A percentile compares a stretch with the other conserved stretches of the same genome.
Evolutionary conservation across 1,140 invertebrate species (phyloP).

Genomic region (Centruroides sculpturatus): DNA sequence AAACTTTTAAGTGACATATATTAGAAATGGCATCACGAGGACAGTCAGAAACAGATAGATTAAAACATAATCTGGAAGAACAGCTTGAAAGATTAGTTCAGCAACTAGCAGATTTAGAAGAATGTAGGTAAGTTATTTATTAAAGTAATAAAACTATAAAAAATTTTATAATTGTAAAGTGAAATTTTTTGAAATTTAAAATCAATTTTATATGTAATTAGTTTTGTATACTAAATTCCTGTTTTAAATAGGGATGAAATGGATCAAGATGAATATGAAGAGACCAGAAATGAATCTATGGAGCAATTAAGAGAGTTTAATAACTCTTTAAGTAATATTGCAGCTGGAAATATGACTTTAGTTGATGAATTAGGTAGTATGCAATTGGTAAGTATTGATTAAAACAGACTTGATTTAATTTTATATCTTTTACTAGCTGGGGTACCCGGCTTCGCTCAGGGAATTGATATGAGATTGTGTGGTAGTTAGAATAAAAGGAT

Average conservation of each 20-base stretch:
- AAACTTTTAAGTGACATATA: not conserved
- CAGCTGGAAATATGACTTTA: constrained; percentile 51
- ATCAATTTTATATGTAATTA: constrained; percentile 14
- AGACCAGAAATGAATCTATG: constrained; percentile 53
- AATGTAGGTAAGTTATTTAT: constrained; percentile 39
- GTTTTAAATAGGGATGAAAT: constrained; percentile 40
- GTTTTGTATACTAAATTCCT: constrained; percentile 1
- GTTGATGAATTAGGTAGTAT: constrained; percentile 48
- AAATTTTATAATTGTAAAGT: not conserved
- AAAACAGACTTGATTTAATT: too few relatives aligned
- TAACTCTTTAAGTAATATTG: constrained; percentile 47
- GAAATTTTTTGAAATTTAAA: not conserved
- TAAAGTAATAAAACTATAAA: not conserved
- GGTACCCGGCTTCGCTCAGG: too few relatives aligned
- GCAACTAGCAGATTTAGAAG: constrained; percentile 55
- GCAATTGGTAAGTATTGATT: constrained; percentile 39
- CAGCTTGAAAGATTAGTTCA: constrained; percentile 54
- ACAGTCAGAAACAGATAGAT: constrained; percentile 40
- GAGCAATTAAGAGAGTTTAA: constrained; percentile 61
- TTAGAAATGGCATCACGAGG: constrained; percentile 20
- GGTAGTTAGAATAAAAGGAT: too few relatives aligned
- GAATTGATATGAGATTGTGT: too few relatives aligned
- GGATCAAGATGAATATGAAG: constrained; percentile 49
- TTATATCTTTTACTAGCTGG: too few relatives aligned
- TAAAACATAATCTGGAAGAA: constrained; percentile 52